A percentile compares a stretch with the other conserved stretches of the same genome.
These are phyloP conservation scores for Zele albiditarsus DNA, from an alignment of 2,888 invertebrate genomes.

Conservation along the genomic window DNA sequence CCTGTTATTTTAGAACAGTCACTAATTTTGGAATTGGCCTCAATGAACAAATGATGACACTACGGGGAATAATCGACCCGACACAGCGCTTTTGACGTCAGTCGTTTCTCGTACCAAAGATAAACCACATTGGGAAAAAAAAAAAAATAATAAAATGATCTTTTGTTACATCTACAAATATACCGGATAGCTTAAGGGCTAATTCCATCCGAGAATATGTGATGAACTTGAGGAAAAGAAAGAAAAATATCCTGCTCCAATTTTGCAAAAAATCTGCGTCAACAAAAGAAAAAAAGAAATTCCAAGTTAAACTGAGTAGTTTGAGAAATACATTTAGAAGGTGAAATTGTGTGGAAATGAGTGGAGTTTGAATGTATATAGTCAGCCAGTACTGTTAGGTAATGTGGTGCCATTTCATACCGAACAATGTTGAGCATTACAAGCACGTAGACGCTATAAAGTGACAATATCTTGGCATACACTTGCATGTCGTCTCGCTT, in stretches of 20 bases:
- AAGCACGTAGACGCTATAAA: conserved; percentile 8
- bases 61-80: conserved; percentile 2
- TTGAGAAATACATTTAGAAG: background rate
- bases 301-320: background rate
- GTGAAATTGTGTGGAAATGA: conserved; percentile 9
- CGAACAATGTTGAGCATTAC: conserved; percentile 13
- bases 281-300: background rate
- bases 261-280: no score
- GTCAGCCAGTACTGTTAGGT: conserved; percentile 12
- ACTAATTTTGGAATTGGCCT: conserved; percentile 1
- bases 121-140: background rate
- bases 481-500: background rate
- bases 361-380: background rate
- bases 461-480: background rate
- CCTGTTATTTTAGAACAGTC: background rate
- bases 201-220: background rate
- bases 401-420: background rate
- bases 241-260: background rate
- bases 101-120: background rate
- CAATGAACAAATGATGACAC: conserved; percentile 6
- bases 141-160: background rate
- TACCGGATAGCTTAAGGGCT: background rate
- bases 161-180: background rate
- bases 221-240: background rate
- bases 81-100: background rate